Base-by-base conservation (phyloP, 2,113 vertebrate genomes). In the Trogon surrucura region DNA sequence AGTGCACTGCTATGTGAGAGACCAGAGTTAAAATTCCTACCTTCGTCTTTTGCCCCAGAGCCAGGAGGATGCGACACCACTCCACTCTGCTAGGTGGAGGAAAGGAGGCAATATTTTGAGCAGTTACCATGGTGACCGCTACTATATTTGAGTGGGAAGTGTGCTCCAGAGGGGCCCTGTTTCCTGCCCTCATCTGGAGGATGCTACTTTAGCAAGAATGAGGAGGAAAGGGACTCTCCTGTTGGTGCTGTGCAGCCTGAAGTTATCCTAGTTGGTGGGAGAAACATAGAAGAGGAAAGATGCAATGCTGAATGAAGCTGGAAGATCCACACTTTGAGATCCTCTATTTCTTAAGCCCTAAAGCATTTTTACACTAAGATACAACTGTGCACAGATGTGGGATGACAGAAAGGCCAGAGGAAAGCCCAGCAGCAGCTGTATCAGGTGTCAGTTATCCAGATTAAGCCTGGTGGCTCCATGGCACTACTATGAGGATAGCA, bases 41-140 rank as follows among this genome's bases (percentile, higher is more conserved):
- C 93, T 97, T 90, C 16, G 51, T 93, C 88, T 96, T 96, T 96
- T 96, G 86, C 96, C 92, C 95, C 90, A 95, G 91, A 94, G 95
- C 92, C 91, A 94, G 88, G 27, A 97, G 74, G 80, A 95, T 91
- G 85, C 36, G 57, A 95, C 41, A 41, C 88, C 92, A 80, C 89
- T 88, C 96, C 88, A 89, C 95, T 96, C 95, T 94, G 95, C 88
- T 95, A 91, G 85, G 94, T 96, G 92, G 92, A 96, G 96, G 79
- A 95, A 94, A 97, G 87, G 91, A 95, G 94, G 87, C 91, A 93
- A 96, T 95, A 91, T 95, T 96, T 95, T 90, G 94, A 95, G 85
- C 66, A 94, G 94, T 92, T 95, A 95, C 89, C 85, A 80, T 81
- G 77, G 89, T 96, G 91, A 95, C 73, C 75, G 16, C 93, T 97